These are phyloP conservation scores for Drosophila rellima DNA, from an alignment of 2,888 invertebrate species.

Conservation along the genomic window DNA sequence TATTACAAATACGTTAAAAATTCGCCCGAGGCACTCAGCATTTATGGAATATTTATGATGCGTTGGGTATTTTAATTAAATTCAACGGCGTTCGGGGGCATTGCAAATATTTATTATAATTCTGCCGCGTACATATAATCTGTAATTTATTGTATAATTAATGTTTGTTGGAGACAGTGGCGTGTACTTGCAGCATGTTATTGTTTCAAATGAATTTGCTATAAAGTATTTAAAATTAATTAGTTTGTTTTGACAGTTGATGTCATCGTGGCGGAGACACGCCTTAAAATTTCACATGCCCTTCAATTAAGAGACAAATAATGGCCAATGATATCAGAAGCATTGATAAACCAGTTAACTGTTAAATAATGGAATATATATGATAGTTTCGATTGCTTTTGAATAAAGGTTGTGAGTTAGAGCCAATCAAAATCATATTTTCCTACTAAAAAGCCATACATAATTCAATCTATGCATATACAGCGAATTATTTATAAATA, in stretches of 20 bases:
- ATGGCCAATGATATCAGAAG: background rate
- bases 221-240: constrained; percentile 46
- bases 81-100: constrained; percentile 37
- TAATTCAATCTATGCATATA: background rate
- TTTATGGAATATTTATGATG: constrained; percentile 65
- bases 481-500: constrained; percentile 3
- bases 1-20: constrained; percentile 12
- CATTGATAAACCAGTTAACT: background rate
- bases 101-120: constrained; percentile 47
- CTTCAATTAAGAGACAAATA: constrained; percentile 8
- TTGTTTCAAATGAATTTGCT: constrained; percentile 29
- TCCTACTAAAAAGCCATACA: background rate
- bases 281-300: background rate
- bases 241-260: constrained; percentile 30
- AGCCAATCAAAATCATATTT: background rate
- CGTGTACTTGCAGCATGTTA: constrained; percentile 23
- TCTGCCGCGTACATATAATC: constrained; percentile 35
- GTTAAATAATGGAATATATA: background rate
- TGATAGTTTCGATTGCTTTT: background rate
- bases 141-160: constrained; percentile 73
- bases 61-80: constrained; percentile 76
- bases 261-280: background rate
- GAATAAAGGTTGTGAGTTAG: background rate
- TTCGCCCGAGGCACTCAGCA: constrained; percentile 8
- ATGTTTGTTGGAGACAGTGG: constrained; percentile 40